A percentile compares a stretch with the other conserved stretches of the same genome.
Evolutionary conservation across 2,113 vertebrate species (phyloP).

Genomic region (Alligator mississippiensis): DNA sequence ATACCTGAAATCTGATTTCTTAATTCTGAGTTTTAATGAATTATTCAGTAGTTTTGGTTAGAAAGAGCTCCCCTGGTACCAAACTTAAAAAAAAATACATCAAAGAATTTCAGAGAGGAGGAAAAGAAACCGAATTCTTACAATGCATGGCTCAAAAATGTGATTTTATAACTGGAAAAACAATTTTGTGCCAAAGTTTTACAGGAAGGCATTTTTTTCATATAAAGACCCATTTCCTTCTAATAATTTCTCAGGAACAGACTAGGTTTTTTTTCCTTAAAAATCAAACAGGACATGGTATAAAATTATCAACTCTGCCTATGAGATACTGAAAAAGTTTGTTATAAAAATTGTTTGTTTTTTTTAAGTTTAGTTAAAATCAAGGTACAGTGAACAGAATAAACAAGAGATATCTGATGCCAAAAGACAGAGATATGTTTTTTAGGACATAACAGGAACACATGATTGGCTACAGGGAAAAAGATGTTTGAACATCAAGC

Average conservation of each 20-base stretch:
- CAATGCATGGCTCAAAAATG: not conserved
- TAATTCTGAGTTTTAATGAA: not conserved
- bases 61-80: not conserved
- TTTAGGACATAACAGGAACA: constrained; percentile 11
- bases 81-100: not conserved
- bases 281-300: not conserved
- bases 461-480: constrained; percentile 8
- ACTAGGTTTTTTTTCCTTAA: not conserved
- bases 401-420: constrained; percentile 11
- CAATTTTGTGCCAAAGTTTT: not conserved
- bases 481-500: constrained; percentile 23
- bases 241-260: not conserved
- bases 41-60: not conserved
- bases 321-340: not conserved
- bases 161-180: not conserved
- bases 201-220: not conserved
- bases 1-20: not conserved
- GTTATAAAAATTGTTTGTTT: not conserved
- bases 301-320: not conserved
- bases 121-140: not conserved
- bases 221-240: not conserved
- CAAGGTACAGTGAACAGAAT: not conserved
- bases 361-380: not conserved
- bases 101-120: not conserved
- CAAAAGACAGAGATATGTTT: not conserved